Evolutionary conservation across 1,140 invertebrate genomes (phyloP).

Genomic region (Drosophila tsacasi): DNA sequence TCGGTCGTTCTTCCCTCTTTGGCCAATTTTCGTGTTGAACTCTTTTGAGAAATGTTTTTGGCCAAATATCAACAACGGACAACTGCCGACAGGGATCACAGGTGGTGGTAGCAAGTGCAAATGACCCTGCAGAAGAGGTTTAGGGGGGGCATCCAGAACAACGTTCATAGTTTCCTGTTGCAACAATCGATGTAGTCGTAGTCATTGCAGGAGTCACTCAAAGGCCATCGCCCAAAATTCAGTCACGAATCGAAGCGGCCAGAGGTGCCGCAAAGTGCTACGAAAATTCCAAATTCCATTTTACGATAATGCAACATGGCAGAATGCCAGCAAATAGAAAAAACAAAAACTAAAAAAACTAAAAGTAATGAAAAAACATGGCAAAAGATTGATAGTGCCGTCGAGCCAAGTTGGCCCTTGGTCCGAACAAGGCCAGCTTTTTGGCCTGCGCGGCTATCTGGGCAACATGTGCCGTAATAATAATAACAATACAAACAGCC

Average conservation of each 20-base stretch:
- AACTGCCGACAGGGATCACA: conserved; percentile 53
- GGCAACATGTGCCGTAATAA: conserved; percentile 58
- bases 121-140: conserved; percentile 20
- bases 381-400: conserved; percentile 52
- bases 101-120: conserved; percentile 27
- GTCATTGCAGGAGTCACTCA: conserved; percentile 64
- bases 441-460: conserved; percentile 12
- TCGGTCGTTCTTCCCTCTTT: background rate
- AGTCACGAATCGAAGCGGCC: conserved; percentile 41
- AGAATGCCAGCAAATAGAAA: conserved; percentile 31
- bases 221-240: conserved; percentile 15
- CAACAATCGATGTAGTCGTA: conserved; percentile 50
- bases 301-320: conserved; percentile 67
- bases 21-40: conserved; percentile 62
- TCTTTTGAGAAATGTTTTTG: conserved; percentile 68
- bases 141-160: background rate
- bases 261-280: conserved; percentile 50
- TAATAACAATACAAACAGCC: conserved; percentile 51
- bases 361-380: conserved; percentile 31
- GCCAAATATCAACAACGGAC: conserved; percentile 62
- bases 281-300: conserved; percentile 65
- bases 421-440: conserved; percentile 16
- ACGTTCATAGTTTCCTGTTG: conserved; percentile 3
- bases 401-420: conserved; percentile 39
- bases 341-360: background rate